A percentile compares a stretch with the other conserved stretches of the same genome.
Conservation (phyloP, 1,140 invertebrate genomes). For the Apis laboriosa region DNA sequence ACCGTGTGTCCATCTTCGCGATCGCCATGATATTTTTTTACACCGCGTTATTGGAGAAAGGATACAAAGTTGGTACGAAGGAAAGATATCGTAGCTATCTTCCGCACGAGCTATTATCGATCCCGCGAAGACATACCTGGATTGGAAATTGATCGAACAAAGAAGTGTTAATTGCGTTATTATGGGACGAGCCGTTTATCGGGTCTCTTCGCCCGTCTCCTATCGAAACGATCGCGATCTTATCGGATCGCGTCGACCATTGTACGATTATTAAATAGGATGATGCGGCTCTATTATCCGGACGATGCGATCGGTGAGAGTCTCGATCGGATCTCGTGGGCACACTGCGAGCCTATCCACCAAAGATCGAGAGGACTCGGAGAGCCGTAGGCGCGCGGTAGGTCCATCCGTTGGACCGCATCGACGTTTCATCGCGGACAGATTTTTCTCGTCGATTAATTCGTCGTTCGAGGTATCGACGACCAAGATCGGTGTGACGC, state of each 20-base stretch:
- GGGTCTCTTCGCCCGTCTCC: slow-evolving; percentile 36
- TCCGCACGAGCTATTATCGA: neutral
- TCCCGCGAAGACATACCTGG: slow-evolving; percentile 36
- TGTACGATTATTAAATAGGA: slow-evolving; percentile 70
- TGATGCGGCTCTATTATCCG: slow-evolving; percentile 68
- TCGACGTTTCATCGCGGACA: slow-evolving; percentile 45
- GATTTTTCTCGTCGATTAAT: slow-evolving; percentile 20
- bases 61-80: too few relatives aligned
- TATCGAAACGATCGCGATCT: slow-evolving; percentile 65
- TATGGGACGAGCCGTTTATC: slow-evolving; percentile 56
- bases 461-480: slow-evolving; percentile 17
- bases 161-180: slow-evolving; percentile 71
- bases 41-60: too few relatives aligned
- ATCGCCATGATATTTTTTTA: slow-evolving; percentile 14
- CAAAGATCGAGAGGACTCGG: slow-evolving; percentile 52
- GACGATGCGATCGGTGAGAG: slow-evolving; percentile 41
- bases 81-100: too few relatives aligned
- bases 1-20: too few relatives aligned
- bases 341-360: slow-evolving; percentile 33
- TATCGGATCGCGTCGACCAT: slow-evolving; percentile 64
- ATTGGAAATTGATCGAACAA: slow-evolving; percentile 66
- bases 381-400: slow-evolving; percentile 48
- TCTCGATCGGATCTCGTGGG: slow-evolving; percentile 13
- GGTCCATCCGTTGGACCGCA: slow-evolving; percentile 50
- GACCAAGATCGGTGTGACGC: neutral